Conservation (phyloP, 2,888 invertebrate genomes). For the Lapara coniferarum region DNA sequence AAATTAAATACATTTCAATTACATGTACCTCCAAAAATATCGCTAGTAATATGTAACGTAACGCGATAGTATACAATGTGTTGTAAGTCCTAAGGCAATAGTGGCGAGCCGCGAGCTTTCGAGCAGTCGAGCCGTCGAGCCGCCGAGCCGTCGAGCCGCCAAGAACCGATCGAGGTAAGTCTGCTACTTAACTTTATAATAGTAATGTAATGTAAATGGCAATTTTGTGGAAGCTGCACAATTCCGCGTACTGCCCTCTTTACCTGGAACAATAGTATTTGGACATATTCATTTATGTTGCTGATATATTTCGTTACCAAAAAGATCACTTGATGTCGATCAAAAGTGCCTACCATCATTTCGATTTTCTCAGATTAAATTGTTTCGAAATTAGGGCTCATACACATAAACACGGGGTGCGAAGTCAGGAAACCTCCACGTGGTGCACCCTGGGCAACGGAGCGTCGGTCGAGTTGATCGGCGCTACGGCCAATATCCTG, state of each 20-base stretch:
- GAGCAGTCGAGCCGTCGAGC: conserved; percentile 15
- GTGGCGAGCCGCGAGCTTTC: conserved; percentile 7
- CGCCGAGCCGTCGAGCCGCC: conserved; percentile 14
- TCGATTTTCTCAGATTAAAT: too few species aligned
- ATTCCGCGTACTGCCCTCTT: conserved; percentile 51
- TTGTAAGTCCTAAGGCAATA: conserved; percentile 64
- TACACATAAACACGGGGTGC: too few species aligned
- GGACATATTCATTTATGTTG: background rate
- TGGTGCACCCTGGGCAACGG: too few species aligned
- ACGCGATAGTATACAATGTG: conserved; percentile 71
- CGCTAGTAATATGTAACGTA: conserved; percentile 60
- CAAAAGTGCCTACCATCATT: conserved; percentile 21
- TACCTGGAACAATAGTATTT: conserved; percentile 53
- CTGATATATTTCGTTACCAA: background rate
- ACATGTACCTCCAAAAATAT: conserved; percentile 73
- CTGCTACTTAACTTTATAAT: conserved; percentile 51
- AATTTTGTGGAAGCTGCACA: conserved; percentile 78
- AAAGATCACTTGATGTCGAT: background rate
- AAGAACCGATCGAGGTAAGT: conserved; percentile 26
- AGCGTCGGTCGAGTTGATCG: too few species aligned
- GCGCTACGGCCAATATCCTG: too few species aligned
- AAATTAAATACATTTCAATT: conserved; percentile 64
- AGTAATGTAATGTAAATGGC: conserved; percentile 71
- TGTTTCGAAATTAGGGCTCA: too few species aligned
- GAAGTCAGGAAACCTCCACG: too few species aligned